Evolutionary conservation across 2,797 vertebrate species (phyloP).

Genomic region (Synaphobranchus kaupii): DNA sequence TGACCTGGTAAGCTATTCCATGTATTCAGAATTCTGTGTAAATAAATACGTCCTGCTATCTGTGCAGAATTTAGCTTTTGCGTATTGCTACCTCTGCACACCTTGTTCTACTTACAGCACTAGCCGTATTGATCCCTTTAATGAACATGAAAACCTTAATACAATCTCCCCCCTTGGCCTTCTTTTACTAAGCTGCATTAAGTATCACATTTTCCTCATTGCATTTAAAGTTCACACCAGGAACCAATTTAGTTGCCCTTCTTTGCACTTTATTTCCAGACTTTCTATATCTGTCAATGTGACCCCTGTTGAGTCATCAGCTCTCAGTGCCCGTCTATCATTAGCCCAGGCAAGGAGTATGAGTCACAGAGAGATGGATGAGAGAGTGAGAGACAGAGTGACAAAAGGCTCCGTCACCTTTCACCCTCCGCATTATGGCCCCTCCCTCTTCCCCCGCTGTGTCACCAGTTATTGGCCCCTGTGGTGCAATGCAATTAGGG

Average conservation of each 20-base stretch:
- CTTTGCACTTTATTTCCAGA: not conserved
- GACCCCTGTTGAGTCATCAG: conserved; percentile 21
- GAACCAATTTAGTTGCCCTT: not conserved
- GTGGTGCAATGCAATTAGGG: not conserved
- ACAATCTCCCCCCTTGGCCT: no score
- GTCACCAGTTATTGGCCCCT: not conserved
- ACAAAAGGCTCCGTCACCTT: not conserved
- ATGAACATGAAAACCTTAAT: not conserved
- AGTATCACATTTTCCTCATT: not conserved
- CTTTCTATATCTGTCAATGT: not conserved
- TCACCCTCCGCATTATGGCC: not conserved
- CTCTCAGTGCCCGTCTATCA: conserved; percentile 23
- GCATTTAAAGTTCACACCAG: not conserved
- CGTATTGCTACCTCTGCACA: no score
- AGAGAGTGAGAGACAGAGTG: not conserved
- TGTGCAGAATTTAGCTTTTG: not conserved
- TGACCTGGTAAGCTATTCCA: no score
- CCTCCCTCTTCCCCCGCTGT: not conserved
- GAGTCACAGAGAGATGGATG: conserved; percentile 15
- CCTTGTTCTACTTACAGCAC: not conserved
- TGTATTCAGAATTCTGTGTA: no score
- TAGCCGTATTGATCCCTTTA: not conserved
- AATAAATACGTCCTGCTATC: no score
- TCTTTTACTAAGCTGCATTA: not conserved
- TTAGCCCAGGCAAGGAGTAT: not conserved